Evolutionary conservation across 2,888 invertebrate species (phyloP), one percentile per base, ranked within the genome.

Genomic region (Drosophila pegasa): DNA sequence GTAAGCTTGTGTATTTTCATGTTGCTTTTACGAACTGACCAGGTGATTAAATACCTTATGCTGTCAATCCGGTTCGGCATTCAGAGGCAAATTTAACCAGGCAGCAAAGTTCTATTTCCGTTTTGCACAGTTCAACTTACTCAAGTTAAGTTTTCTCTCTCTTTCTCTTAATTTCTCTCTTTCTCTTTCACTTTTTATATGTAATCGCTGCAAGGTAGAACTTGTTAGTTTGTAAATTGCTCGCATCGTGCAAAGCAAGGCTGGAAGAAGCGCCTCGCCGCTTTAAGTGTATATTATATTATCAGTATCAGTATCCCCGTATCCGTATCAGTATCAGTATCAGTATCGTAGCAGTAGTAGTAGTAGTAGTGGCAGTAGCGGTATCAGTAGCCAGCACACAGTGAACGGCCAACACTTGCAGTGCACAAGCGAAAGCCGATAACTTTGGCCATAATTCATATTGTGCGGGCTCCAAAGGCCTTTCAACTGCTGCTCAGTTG

Each of bases 381-480:
- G 29, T 29, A 29, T 29, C 29, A 29, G 29, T 29, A 29, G 6
- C 29, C 29, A 29, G 8, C 7, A 75, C 56, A 48, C 75, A 75
- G 56, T 51, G 52, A 51, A 31, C 29, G 14, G 37, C 16, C 31
- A 64, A 61, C 10, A 70, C 16, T 52, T 72, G 79, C 82, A 71
- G 56, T 25, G 22, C 60, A 55, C 57, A 57, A 41, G 40, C 58
- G 41, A 75, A 62, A 62, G 66, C 73, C 71, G 74, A 88, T 86
- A 89, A 87, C 89, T 87, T 87, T 86, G 68, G 71, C 67, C 87
- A 88, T 87, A 78, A 89, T 57, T 87, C 78, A 89, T 88, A 64
- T 75, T 75, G 52, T 75, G 70, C 57, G 64, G 63, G 56, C 75
- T 58, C 48, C 55, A 67, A 84, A 88, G 86, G 70, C 80, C 87